A percentile compares a stretch with the other conserved stretches of the same genome.
Conservation (phyloP, 1,140 invertebrate species). For the Cataglyphis hispanica region DNA sequence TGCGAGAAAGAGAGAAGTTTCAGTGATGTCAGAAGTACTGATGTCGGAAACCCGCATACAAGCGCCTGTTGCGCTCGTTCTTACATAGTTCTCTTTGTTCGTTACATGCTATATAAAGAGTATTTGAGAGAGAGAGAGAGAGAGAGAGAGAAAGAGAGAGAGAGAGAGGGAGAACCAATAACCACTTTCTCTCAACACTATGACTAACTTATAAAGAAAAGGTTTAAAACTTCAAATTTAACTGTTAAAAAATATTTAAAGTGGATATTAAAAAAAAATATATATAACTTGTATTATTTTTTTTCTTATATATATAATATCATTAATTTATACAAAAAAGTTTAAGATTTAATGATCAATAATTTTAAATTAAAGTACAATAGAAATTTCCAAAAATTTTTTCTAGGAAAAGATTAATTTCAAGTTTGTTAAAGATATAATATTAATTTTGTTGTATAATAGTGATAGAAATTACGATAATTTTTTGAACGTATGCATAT, state of each 20-base stretch:
- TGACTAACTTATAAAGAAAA: not conserved
- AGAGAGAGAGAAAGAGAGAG: too few relatives aligned
- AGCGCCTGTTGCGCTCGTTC: slow-evolving; percentile 12
- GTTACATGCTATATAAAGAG: not conserved
- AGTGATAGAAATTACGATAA: not conserved
- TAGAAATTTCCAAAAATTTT: not conserved
- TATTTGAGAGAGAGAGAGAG: not conserved
- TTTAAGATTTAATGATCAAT: not conserved
- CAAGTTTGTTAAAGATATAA: not conserved
- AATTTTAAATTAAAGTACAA: too few relatives aligned
- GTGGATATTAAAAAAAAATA: not conserved
- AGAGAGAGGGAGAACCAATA: not conserved
- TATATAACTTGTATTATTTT: too few relatives aligned
- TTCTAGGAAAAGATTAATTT: not conserved
- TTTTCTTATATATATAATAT: too few relatives aligned
- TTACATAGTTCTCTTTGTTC: slow-evolving; percentile 54
- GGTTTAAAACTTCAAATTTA: not conserved
- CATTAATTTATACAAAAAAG: not conserved
- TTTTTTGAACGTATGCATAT: too few relatives aligned
- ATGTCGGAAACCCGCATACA: slow-evolving; percentile 39
- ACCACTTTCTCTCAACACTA: not conserved
- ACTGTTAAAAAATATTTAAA: slow-evolving; percentile 13
- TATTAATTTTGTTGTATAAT: too few relatives aligned
- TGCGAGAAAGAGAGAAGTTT: not conserved
- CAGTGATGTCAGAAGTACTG: slow-evolving; percentile 31